Base-by-base conservation (phyloP, 2,113 vertebrate species). In the Nestor notabilis region DNA sequence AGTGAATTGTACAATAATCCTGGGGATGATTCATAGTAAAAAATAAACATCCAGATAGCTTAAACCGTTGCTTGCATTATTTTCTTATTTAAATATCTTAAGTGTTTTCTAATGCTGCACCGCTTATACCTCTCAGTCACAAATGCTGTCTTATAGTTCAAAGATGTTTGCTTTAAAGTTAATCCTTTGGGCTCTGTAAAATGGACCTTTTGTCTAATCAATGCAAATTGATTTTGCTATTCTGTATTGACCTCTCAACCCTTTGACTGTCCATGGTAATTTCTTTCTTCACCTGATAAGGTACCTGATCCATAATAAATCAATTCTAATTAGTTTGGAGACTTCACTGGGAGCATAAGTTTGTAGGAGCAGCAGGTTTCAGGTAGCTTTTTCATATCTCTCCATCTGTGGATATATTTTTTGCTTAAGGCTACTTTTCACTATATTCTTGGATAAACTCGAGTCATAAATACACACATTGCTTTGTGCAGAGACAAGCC, bases 221-320 rank as follows among this genome's bases (percentile, higher is more conserved):
- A 99, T 99, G 99, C 98, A 99, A 99, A 99, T 99, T 99, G 99
- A 99, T 99, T 99, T 99, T 99, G 98, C 98, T 98, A 98, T 99
- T 99, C 98, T 98, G 95, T 99, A 99, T 99, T 99, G 99, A 99
- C 99, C 98, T 99, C 95, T 97, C 97, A 98, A 98, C 99, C 99
- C 98, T 98, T 98, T 97, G 98, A 98, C 98, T 99, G 97, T 98
- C 98, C 98, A 98, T 99, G 98, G 99, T 99, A 99, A 99, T 99
- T 99, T 99, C 98, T 97, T 98, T 98, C 97, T 98, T 98, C 98
- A 99, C 98, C 99, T 99, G 99, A 99, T 99, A 99, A 99, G 99
- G 97, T 98, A 99, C 98, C 98, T 99, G 99, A 98, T 99, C 99
- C 98, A 99, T 99, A 99, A 98, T 99, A 99, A 99, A 99, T 99